These are phyloP conservation scores for Orchesella flavescens DNA, from an alignment of 2,888 invertebrate species.

Conservation along the genomic window DNA sequence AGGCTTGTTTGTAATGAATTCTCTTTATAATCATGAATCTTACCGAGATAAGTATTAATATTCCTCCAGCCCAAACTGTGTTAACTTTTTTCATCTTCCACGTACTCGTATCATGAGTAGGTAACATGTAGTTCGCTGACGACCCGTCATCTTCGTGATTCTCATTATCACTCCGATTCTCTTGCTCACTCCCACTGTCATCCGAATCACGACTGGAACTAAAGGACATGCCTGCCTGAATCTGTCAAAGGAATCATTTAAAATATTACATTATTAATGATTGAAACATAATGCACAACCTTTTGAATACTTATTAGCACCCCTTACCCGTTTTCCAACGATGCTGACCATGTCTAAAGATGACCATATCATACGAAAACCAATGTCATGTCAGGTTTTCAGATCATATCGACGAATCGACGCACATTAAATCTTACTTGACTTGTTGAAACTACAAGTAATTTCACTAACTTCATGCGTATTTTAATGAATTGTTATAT, in stretches of 20 bases:
- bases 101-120: background rate
- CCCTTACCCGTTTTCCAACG: conserved; percentile 45
- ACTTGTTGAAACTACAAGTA: background rate
- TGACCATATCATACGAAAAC: background rate
- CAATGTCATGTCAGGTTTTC: too few species aligned
- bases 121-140: conserved; percentile 20
- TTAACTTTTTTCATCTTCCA: conserved; percentile 50
- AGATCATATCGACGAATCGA: too few species aligned
- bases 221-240: conserved; percentile 49
- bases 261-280: too few species aligned
- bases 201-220: conserved; percentile 46
- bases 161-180: conserved; percentile 24
- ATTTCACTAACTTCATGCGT: too few species aligned
- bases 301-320: too few species aligned
- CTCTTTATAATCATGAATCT: background rate
- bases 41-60: conserved; percentile 33
- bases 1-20: too few species aligned
- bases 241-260: conserved; percentile 5
- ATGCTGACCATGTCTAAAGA: conserved; percentile 43
- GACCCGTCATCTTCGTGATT: conserved; percentile 17
- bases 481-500: too few species aligned
- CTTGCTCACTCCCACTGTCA: conserved; percentile 45
- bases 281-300: background rate
- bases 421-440: background rate
- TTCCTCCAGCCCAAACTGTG: conserved; percentile 40